A percentile compares a stretch with the other conserved stretches of the same genome.
Evolutionary conservation across 2,888 invertebrate species (phyloP).

Genomic region (Dolichomitus sp.): DNA sequence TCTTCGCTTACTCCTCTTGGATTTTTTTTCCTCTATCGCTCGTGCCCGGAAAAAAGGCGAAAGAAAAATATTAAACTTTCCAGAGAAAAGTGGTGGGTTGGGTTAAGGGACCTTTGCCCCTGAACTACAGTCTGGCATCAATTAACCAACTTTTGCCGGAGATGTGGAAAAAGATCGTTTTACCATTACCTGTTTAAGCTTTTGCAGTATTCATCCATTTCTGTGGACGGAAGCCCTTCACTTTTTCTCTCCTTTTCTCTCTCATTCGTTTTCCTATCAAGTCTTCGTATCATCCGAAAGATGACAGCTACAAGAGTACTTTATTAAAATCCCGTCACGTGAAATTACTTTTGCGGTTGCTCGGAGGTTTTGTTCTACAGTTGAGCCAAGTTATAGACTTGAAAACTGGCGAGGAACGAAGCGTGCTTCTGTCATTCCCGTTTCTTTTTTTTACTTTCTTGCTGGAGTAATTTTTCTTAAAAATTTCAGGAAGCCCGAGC

Average conservation of each 20-base stretch:
- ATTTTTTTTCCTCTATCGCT: conserved; percentile 2
- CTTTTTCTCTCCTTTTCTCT: conserved; percentile 6
- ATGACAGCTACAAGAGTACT: conserved; percentile 35
- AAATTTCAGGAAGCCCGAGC: background rate
- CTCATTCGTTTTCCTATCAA: conserved; percentile 10
- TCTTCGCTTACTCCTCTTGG: background rate
- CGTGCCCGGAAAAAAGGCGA: background rate
- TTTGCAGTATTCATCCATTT: background rate
- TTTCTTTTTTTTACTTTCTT: conserved; percentile 25
- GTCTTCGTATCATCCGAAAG: conserved; percentile 6
- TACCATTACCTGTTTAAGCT: background rate
- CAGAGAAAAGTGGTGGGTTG: background rate
- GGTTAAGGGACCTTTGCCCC: conserved; percentile 18
- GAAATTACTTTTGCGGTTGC: conserved; percentile 55
- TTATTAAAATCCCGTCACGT: conserved; percentile 68
- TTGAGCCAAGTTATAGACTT: background rate
- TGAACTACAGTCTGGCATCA: conserved; percentile 23
- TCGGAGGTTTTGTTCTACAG: conserved; percentile 33
- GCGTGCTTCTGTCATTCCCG: conserved; percentile 8
- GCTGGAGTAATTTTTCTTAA: conserved; percentile 43
- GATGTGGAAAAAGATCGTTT: conserved; percentile 26
- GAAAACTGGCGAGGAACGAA: conserved; percentile 26
- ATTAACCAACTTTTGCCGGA: conserved; percentile 33
- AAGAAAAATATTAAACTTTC: conserved; percentile 37
- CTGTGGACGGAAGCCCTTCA: conserved; percentile 1